These are phyloP conservation scores for Clanis bilineata DNA, from an alignment of 2,888 invertebrate species.

Conservation along the genomic window DNA sequence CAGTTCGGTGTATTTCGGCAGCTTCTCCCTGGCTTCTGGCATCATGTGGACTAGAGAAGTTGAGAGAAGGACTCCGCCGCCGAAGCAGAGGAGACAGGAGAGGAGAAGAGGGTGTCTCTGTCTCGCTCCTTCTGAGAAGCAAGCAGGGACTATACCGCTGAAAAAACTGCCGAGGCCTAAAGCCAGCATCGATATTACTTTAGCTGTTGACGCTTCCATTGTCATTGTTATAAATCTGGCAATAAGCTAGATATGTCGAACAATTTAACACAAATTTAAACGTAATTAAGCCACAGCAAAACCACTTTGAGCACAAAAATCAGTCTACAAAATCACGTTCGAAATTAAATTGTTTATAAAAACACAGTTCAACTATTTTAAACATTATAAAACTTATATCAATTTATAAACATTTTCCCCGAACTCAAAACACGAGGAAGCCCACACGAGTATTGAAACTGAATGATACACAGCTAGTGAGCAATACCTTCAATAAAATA, in stretches of 20 bases:
- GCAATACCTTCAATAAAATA: not conserved
- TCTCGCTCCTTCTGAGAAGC: conserved; percentile 82
- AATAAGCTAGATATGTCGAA: not conserved
- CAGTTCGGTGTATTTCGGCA: conserved; percentile 84
- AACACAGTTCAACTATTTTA: not conserved
- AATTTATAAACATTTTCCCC: not conserved
- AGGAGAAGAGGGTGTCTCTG: conserved; percentile 83
- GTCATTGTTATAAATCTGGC: not conserved
- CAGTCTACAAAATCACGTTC: not conserved
- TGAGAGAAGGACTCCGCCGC: conserved; percentile 90
- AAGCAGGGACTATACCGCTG: conserved; percentile 86
- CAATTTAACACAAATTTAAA: not conserved
- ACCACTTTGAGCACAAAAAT: not conserved
- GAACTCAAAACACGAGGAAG: not conserved
- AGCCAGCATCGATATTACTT: conserved; percentile 84
- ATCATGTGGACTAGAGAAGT: conserved; percentile 90
- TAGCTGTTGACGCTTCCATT: conserved; percentile 81
- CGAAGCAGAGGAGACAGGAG: conserved; percentile 89
- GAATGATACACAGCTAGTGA: not conserved
- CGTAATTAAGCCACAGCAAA: not conserved
- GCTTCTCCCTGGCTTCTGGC: conserved; percentile 87
- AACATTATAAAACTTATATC: not conserved
- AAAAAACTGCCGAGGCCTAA: conserved; percentile 87
- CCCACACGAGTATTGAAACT: not conserved
- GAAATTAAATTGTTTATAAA: not conserved